Evolutionary conservation across 2,113 vertebrate genomes (phyloP).

Genomic region (Chinchilla lanigera): DNA sequence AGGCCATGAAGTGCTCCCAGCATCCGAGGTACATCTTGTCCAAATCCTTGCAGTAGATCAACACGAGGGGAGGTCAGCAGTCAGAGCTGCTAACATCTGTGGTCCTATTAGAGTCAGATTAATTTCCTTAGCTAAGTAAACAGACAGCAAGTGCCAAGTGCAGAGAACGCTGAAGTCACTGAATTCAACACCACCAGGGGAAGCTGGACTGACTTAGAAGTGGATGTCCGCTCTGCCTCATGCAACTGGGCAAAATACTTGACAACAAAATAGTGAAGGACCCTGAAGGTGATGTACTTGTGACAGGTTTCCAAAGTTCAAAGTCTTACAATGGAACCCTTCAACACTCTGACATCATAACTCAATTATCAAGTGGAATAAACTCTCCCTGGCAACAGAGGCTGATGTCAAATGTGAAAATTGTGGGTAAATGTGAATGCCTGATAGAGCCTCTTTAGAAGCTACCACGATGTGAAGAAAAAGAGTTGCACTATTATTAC

Average conservation of each 20-base stretch:
- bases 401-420: not conserved
- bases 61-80: not conserved
- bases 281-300: fast-evolving
- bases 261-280: not conserved
- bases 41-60: not conserved
- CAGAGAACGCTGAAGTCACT: not conserved
- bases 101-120: not conserved
- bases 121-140: not conserved
- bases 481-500: fast-evolving
- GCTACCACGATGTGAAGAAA: not conserved
- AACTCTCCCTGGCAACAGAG: not conserved
- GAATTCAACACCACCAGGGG: fast-evolving
- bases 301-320: not conserved
- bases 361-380: not conserved
- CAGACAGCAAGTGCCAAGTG: not conserved
- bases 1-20: too few species aligned
- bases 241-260: fast-evolving
- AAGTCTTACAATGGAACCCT: not conserved
- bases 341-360: not conserved
- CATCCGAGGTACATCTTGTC: not conserved
- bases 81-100: not conserved
- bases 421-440: not conserved
- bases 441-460: not conserved
- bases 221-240: fast-evolving
- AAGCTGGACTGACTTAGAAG: fast-evolving